Evolutionary conservation across 2,888 invertebrate species (phyloP).

Genomic region (Morpho deidamia): DNA sequence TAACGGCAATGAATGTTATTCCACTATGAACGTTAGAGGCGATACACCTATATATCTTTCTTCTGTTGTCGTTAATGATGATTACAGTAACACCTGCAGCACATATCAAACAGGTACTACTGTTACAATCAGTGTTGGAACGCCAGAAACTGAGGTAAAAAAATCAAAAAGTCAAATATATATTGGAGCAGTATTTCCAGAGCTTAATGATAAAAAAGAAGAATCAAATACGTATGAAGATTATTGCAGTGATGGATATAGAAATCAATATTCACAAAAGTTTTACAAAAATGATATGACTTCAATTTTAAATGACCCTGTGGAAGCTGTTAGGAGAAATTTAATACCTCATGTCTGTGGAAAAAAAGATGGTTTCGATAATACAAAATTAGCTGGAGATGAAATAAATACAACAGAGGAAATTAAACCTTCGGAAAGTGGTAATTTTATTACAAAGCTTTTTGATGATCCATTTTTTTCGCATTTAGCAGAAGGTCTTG

Average conservation of each 20-base stretch:
- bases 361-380: slow-evolving; percentile 54
- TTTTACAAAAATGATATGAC: slow-evolving; percentile 58
- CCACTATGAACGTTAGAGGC: slow-evolving; percentile 84
- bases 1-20: slow-evolving; percentile 85
- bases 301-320: slow-evolving; percentile 82
- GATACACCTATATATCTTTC: slow-evolving; percentile 85
- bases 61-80: slow-evolving; percentile 84
- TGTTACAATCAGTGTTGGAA: slow-evolving; percentile 80
- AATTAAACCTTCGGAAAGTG: slow-evolving; percentile 45
- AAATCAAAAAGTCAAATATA: slow-evolving; percentile 74
- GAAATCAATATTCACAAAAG: slow-evolving; percentile 28
- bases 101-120: slow-evolving; percentile 77
- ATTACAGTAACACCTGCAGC: slow-evolving; percentile 58
- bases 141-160: slow-evolving; percentile 62
- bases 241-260: slow-evolving; percentile 48
- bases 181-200: slow-evolving; percentile 60
- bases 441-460: slow-evolving; percentile 77
- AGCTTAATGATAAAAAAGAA: slow-evolving; percentile 37
- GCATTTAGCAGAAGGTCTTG: slow-evolving; percentile 80
- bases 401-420: slow-evolving; percentile 22
- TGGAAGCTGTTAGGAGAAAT: slow-evolving; percentile 86
- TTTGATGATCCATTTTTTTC: slow-evolving; percentile 82
- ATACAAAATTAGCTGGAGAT: slow-evolving; percentile 22
- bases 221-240: slow-evolving; percentile 65
- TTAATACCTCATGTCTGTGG: slow-evolving; percentile 88